These are phyloP conservation scores for Hiodon alosoides DNA, from an alignment of 2,113 vertebrate genomes.

Conservation along the genomic window DNA sequence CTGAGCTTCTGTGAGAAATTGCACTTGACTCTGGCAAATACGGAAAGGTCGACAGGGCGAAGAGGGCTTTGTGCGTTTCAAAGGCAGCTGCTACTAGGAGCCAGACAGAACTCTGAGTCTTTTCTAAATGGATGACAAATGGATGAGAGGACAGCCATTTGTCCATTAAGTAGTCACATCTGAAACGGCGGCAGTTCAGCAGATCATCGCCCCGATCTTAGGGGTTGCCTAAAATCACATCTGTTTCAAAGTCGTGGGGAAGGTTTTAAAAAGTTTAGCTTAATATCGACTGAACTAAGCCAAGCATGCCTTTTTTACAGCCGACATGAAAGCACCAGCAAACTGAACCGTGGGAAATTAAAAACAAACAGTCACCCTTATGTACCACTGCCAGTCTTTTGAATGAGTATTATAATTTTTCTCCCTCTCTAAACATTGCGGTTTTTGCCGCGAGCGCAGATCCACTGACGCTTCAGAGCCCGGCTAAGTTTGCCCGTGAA, in stretches of 20 bases:
- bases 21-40: conserved; percentile 8
- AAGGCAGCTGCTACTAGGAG: conserved; percentile 22
- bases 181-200: conserved; percentile 46
- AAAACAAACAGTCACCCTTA: conserved; percentile 37
- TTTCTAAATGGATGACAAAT: conserved; percentile 27
- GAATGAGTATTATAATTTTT: not conserved
- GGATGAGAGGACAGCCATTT: conserved; percentile 27
- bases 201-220: conserved; percentile 44
- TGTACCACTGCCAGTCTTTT: conserved; percentile 20
- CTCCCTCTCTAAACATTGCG: conserved; percentile 21
- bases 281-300: conserved; percentile 46
- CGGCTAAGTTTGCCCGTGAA: not conserved
- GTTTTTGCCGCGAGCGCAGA: not conserved
- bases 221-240: conserved; percentile 54
- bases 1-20: not conserved
- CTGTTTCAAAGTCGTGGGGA: conserved; percentile 60
- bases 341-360: conserved; percentile 54
- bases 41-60: conserved; percentile 9
- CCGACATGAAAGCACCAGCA: conserved; percentile 51
- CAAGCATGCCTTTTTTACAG: conserved; percentile 53
- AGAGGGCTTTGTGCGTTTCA: conserved; percentile 3
- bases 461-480: not conserved
- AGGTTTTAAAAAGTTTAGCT: conserved; percentile 46
- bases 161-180: conserved; percentile 39
- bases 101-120: conserved; percentile 7